These are phyloP conservation scores for Nyctereutes procyonoides DNA, from an alignment of 2,113 vertebrate species.

Conservation along the genomic window DNA sequence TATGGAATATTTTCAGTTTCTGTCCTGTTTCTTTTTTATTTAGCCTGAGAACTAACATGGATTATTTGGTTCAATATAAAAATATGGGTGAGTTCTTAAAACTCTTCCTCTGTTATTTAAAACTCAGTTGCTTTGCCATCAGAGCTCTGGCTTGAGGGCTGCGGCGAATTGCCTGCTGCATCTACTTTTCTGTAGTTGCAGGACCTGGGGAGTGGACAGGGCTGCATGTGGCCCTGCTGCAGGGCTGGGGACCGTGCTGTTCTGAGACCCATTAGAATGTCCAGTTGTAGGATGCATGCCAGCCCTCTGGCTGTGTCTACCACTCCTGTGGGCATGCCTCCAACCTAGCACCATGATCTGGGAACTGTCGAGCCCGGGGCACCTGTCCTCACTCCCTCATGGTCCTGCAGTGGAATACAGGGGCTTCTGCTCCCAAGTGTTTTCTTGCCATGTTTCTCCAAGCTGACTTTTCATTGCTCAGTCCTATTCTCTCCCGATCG, in stretches of 20 bases:
- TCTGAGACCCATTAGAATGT: not conserved
- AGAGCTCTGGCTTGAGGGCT: not conserved
- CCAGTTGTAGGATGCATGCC: not conserved
- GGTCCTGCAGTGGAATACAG: not conserved
- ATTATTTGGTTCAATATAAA: not conserved
- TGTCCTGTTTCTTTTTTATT: not conserved
- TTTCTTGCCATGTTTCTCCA: not conserved
- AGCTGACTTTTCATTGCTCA: not conserved
- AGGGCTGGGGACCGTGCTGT: not conserved
- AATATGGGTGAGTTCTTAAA: not conserved
- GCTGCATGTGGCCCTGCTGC: not conserved
- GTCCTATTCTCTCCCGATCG: not conserved
- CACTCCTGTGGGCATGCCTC: not conserved
- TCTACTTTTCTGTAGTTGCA: not conserved
- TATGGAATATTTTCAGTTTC: conserved; percentile 11
- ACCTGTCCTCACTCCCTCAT: not conserved
- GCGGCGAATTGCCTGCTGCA: not conserved
- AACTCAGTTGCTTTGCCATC: not conserved
- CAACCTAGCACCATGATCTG: not conserved
- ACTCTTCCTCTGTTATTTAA: not conserved
- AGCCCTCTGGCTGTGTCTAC: not conserved
- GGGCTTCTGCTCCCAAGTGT: not conserved
- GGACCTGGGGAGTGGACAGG: too few species aligned
- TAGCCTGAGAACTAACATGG: not conserved
- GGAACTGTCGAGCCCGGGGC: not conserved